phyloP scores from a whole-genome alignment of 1,140 invertebrate genomes.

The Eupeodes corollae region DNA sequence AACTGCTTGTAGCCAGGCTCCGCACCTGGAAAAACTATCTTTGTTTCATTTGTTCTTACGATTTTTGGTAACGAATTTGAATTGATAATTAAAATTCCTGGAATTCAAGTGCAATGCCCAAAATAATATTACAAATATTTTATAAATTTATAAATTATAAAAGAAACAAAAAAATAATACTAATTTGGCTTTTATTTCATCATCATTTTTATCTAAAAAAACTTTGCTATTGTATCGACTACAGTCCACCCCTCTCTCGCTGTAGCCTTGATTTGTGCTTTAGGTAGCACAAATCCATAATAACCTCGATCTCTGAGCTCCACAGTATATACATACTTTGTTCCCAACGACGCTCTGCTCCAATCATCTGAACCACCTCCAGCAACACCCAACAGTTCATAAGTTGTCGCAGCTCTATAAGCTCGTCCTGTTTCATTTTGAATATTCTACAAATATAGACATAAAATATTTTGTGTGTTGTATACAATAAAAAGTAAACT shows the following conservation, averaged over 20 bases:
- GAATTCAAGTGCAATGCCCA: no score
- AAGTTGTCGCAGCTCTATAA: constrained; percentile 22
- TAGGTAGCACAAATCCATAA: constrained; percentile 78
- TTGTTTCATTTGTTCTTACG: no score
- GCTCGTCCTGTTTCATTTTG: constrained; percentile 19
- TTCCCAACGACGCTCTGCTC: constrained; percentile 65
- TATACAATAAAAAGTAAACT: constrained; percentile 15
- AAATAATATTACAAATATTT: no score
- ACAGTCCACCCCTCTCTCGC: constrained; percentile 72
- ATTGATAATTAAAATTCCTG: no score
- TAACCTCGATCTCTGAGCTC: constrained; percentile 79
- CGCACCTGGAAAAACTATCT: no score
- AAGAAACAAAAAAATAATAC: no score
- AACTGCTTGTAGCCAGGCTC: no score
- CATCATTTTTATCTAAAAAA: no score
- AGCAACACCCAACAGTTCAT: constrained; percentile 57
- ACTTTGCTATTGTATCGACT: constrained; percentile 57
- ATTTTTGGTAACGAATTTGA: no score
- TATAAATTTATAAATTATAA: no score
- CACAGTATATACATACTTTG: constrained; percentile 79
- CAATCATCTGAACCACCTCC: constrained; percentile 80
- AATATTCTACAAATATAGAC: constrained; percentile 12
- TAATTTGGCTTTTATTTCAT: no score
- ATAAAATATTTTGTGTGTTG: background rate
- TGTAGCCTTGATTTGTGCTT: constrained; percentile 64